Conservation (phyloP, 2,888 invertebrate genomes). For the Oscheius sp. region DNA sequence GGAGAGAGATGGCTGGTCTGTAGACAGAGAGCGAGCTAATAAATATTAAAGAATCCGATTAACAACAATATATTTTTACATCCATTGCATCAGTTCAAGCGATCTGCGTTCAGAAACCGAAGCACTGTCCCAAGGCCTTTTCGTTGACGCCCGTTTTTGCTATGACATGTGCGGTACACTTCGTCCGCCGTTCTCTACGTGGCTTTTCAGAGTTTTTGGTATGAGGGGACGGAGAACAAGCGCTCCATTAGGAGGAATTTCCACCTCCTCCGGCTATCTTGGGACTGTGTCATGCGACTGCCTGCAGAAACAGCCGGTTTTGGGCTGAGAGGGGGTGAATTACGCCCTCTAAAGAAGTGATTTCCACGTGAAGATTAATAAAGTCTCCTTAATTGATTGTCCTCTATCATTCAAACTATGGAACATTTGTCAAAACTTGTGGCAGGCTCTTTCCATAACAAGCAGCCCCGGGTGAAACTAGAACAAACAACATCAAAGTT, state of each 20-base stretch:
- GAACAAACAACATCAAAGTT: background rate
- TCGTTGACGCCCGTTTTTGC: slow-evolving; percentile 1
- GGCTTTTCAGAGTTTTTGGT: background rate
- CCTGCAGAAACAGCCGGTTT: slow-evolving; percentile 27
- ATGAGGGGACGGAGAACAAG: background rate
- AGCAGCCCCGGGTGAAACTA: background rate
- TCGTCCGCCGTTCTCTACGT: background rate
- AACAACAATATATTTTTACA: too few species aligned
- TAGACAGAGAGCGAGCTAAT: too few species aligned
- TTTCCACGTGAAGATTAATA: slow-evolving; percentile 19
- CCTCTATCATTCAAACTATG: background rate
- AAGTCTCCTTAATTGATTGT: slow-evolving; percentile 12
- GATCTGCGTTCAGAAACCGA: background rate
- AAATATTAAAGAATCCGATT: too few species aligned
- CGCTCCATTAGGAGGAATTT: background rate
- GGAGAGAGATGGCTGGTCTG: background rate
- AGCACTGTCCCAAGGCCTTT: background rate
- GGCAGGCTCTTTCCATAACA: background rate
- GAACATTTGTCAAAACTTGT: slow-evolving; percentile 5
- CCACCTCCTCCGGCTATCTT: slow-evolving; percentile 13
- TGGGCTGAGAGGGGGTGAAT: slow-evolving; percentile 7
- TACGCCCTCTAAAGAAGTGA: slow-evolving; percentile 4
- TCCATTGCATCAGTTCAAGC: background rate
- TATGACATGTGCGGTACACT: background rate
- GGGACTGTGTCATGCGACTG: slow-evolving; percentile 27